These are phyloP conservation scores for Heteropelma amictum DNA, from an alignment of 2,888 invertebrate genomes.

Conservation along the genomic window DNA sequence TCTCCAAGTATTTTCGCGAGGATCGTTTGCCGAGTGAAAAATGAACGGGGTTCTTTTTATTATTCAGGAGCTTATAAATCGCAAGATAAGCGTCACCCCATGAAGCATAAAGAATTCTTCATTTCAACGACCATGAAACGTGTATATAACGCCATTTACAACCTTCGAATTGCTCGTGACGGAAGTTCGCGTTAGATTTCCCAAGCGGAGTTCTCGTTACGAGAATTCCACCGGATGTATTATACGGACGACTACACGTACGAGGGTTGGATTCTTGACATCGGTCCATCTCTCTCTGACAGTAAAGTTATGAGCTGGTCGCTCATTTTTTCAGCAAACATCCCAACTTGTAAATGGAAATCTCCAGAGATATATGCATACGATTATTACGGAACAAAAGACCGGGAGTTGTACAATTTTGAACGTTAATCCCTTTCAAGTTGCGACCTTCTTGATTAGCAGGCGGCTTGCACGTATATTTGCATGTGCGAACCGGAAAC, in stretches of 20 bases:
- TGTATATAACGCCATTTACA: not conserved
- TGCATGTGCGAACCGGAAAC: not conserved
- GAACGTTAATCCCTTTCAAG: not conserved
- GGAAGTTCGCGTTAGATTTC: slow-evolving; percentile 37
- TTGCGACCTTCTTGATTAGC: not conserved
- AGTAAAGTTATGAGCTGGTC: slow-evolving; percentile 16
- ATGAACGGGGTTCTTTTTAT: too few relatives aligned
- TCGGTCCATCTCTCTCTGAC: slow-evolving; percentile 4
- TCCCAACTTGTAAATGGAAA: too few relatives aligned
- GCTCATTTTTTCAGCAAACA: slow-evolving; percentile 20
- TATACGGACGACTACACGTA: slow-evolving; percentile 1
- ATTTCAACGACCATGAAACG: too few relatives aligned
- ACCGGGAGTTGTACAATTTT: not conserved
- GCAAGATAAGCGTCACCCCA: too few relatives aligned
- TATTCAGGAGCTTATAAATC: too few relatives aligned
- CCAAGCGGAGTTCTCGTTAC: slow-evolving; percentile 19
- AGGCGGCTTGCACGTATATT: not conserved
- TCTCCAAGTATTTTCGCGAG: too few relatives aligned
- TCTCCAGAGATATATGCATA: too few relatives aligned
- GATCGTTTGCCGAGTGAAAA: too few relatives aligned
- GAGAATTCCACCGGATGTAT: slow-evolving; percentile 35
- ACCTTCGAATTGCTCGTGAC: slow-evolving; percentile 4
- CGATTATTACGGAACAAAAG: not conserved
- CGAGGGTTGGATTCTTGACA: slow-evolving; percentile 16
- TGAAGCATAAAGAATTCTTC: too few relatives aligned